Conservation (phyloP, 2,113 vertebrate genomes). For the Tretioscincus oriximinensis region DNA sequence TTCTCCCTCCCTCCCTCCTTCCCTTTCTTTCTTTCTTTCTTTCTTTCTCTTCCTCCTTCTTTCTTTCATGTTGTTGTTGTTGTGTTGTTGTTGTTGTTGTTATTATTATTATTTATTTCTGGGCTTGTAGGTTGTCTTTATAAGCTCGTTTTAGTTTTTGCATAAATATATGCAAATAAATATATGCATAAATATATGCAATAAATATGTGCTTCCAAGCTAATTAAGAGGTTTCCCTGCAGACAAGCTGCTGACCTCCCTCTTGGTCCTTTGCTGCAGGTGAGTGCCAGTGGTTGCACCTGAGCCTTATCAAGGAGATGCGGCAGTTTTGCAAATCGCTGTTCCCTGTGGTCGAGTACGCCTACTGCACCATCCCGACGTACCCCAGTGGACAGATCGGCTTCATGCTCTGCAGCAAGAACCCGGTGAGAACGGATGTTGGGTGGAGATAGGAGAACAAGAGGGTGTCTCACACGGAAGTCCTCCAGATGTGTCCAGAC, state of each 20-base stretch:
- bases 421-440: slow-evolving; percentile 76
- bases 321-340: slow-evolving; percentile 92
- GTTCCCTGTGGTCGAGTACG: slow-evolving; percentile 93
- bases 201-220: too few species aligned
- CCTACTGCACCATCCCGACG: slow-evolving; percentile 95
- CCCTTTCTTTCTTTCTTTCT: too few species aligned
- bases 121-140: too few species aligned
- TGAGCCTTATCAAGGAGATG: slow-evolving; percentile 98
- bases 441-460: neutral
- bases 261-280: slow-evolving; percentile 65
- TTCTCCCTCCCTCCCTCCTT: too few species aligned
- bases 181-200: too few species aligned
- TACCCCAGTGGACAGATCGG: slow-evolving; percentile 98
- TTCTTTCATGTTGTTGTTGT: too few species aligned
- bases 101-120: too few species aligned
- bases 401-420: slow-evolving; percentile 99
- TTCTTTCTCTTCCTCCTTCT: too few species aligned
- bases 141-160: too few species aligned
- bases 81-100: too few species aligned
- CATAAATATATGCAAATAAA: too few species aligned
- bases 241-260: neutral
- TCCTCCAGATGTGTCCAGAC: neutral
- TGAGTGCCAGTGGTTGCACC: slow-evolving; percentile 97
- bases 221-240: too few species aligned
- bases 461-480: neutral